These are phyloP conservation scores for Chiroxiphia lanceolata DNA, from an alignment of 2,797 vertebrate species.

Conservation along the genomic window DNA sequence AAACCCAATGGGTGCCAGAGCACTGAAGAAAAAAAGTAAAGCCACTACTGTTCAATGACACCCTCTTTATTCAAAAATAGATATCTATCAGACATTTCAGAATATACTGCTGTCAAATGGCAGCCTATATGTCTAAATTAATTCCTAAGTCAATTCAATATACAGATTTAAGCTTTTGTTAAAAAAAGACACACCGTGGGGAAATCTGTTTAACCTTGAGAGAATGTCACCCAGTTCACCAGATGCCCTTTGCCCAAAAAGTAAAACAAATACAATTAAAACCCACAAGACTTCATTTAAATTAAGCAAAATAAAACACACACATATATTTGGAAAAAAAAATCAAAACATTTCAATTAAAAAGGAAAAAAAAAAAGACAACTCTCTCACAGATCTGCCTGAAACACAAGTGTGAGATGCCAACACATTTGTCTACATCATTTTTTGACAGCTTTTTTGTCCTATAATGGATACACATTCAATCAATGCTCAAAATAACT, in stretches of 20 bases:
- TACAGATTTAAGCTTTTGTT: slow-evolving; percentile 78
- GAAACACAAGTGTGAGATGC: slow-evolving; percentile 50
- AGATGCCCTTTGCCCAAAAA: slow-evolving; percentile 45
- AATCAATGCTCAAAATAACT: not conserved
- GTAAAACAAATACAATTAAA: slow-evolving; percentile 55
- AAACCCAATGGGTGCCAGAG: not conserved
- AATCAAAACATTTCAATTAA: slow-evolving; percentile 35
- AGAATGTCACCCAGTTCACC: slow-evolving; percentile 43
- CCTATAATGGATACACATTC: slow-evolving; percentile 35
- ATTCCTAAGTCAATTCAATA: slow-evolving; percentile 76
- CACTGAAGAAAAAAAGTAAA: not conserved
- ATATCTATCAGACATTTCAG: slow-evolving; percentile 83
- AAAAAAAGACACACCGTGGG: slow-evolving; percentile 70
- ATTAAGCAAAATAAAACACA: slow-evolving; percentile 65
- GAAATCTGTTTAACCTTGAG: slow-evolving; percentile 57
- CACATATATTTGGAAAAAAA: not conserved
- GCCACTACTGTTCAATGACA: slow-evolving; percentile 69
- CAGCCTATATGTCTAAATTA: slow-evolving; percentile 81
- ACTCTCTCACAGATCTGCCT: slow-evolving; percentile 59
- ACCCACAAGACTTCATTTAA: slow-evolving; percentile 64
- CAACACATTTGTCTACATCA: slow-evolving; percentile 50
- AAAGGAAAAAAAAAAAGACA: slow-evolving; percentile 11
- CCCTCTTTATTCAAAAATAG: slow-evolving; percentile 86
- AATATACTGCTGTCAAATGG: slow-evolving; percentile 78
- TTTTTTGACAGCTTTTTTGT: slow-evolving; percentile 42